Evolutionary conservation across 2,797 vertebrate species (phyloP).

Genomic region (Chelidonichthys spinosus): DNA sequence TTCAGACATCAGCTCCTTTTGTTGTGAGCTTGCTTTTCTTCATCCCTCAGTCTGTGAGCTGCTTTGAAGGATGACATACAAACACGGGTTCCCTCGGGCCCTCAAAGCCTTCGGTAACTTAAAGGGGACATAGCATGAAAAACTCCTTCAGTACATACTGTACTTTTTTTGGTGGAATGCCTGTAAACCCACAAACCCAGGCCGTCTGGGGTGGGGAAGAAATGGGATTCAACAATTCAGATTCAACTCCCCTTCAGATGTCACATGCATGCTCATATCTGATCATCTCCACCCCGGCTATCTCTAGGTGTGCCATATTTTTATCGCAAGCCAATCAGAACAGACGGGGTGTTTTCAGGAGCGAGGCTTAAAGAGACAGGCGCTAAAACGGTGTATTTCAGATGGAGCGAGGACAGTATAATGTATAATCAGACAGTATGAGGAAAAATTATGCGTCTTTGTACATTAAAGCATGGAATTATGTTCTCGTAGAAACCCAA

Average conservation of each 20-base stretch:
- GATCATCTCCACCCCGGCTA: no score
- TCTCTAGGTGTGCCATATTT: no score
- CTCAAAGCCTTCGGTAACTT: background rate
- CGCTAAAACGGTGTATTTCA: background rate
- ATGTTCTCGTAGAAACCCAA: background rate
- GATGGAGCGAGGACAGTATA: background rate
- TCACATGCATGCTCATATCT: no score
- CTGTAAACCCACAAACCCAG: background rate
- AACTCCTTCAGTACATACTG: background rate
- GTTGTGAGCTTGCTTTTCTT: background rate
- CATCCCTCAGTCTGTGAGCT: background rate
- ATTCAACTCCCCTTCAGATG: no score
- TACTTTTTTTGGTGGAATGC: background rate
- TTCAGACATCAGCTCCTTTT: slow-evolving; percentile 9
- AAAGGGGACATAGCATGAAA: background rate
- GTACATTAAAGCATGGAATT: background rate
- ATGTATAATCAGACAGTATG: background rate
- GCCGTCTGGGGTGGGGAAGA: no score
- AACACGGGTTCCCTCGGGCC: background rate
- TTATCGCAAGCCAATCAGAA: no score
- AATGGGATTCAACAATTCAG: no score
- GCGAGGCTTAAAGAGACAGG: background rate
- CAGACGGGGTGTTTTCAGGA: background rate
- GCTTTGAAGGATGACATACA: slow-evolving; percentile 5
- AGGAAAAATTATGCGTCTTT: background rate